phyloP scores from a whole-genome alignment of 2,888 invertebrate genomes.

The Drosophila paranaensis region DNA sequence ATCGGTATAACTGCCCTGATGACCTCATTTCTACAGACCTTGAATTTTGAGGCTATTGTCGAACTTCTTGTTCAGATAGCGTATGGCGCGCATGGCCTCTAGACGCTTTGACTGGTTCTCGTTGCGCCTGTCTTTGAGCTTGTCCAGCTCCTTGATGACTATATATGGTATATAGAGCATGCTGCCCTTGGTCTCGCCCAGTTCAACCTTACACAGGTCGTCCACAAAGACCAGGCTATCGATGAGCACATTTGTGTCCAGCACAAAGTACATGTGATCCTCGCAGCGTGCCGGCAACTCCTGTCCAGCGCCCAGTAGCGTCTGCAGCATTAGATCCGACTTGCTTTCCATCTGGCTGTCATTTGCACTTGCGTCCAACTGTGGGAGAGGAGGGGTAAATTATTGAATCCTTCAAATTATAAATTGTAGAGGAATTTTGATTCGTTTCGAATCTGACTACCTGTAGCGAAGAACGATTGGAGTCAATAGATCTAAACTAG shows the following conservation, averaged over 20 bases:
- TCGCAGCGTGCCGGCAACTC: slow-evolving; percentile 63
- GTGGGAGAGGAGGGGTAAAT: not conserved
- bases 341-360: too few species aligned
- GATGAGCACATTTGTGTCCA: slow-evolving; percentile 86
- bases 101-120: slow-evolving; percentile 49
- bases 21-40: slow-evolving; percentile 47
- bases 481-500: too few species aligned
- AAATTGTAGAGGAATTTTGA: too few species aligned
- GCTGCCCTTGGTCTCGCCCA: slow-evolving; percentile 76
- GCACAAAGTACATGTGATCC: slow-evolving; percentile 83
- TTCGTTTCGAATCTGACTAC: too few species aligned
- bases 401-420: too few species aligned
- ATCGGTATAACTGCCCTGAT: too few species aligned
- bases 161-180: slow-evolving; percentile 86
- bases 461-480: too few species aligned
- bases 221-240: slow-evolving; percentile 83
- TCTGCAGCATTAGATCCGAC: not conserved
- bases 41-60: slow-evolving; percentile 62
- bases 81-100: slow-evolving; percentile 75
- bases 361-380: not conserved
- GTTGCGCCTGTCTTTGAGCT: slow-evolving; percentile 81
- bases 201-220: slow-evolving; percentile 75
- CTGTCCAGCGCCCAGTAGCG: not conserved
- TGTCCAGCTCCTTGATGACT: slow-evolving; percentile 86
- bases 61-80: slow-evolving; percentile 75